Evolutionary conservation across 2,797 vertebrate genomes (phyloP).

Genomic region (Ceryle rudis): DNA sequence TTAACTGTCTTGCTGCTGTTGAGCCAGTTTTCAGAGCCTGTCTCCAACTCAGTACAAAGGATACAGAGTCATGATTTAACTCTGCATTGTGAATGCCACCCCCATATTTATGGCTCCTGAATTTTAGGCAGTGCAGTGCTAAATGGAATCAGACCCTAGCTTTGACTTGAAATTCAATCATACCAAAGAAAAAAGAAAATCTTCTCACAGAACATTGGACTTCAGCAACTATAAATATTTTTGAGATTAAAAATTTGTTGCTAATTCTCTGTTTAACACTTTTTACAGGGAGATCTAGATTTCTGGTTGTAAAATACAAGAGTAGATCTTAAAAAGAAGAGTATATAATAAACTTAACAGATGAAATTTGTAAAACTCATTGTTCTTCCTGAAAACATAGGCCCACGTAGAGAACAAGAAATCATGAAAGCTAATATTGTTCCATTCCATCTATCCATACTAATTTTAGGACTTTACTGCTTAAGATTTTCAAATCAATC

Average conservation of each 20-base stretch:
- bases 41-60: neutral
- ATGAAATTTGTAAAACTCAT: neutral
- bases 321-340: neutral
- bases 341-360: neutral
- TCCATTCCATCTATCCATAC: neutral
- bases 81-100: rapidly evolving
- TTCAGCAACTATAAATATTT: neutral
- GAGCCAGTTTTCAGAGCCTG: neutral
- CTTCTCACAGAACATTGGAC: rapidly evolving
- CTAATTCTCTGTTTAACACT: neutral
- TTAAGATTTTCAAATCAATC: neutral
- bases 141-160: neutral
- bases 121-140: neutral
- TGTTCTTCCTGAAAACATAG: neutral
- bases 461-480: neutral
- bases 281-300: neutral
- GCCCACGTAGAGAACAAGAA: neutral
- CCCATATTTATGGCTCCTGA: neutral
- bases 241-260: neutral
- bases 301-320: neutral
- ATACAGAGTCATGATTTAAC: neutral
- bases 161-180: neutral
- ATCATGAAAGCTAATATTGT: neutral
- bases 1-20: neutral
- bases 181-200: neutral